These are phyloP conservation scores for Illadopsis cleaveri DNA, from an alignment of 2,113 vertebrate genomes.

Conservation along the genomic window DNA sequence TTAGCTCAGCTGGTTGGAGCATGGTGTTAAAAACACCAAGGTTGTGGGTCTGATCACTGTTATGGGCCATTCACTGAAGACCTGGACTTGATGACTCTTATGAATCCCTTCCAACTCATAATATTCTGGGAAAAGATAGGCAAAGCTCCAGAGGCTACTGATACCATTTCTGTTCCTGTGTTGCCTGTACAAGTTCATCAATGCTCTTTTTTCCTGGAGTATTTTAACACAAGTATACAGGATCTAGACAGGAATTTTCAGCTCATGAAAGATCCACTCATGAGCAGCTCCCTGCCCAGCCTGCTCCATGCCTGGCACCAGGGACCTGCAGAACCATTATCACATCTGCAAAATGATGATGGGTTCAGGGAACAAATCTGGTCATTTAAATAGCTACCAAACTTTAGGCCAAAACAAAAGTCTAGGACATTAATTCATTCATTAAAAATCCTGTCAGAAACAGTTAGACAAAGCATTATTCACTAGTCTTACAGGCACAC, in stretches of 20 bases:
- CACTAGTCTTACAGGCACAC: not conserved
- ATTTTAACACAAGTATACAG: not conserved
- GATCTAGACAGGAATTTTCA: not conserved
- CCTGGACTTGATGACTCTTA: not conserved
- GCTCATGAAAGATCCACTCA: not conserved
- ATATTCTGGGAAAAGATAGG: not conserved
- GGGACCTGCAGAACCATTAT: not conserved
- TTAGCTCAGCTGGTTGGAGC: not conserved
- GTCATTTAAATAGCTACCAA: not conserved
- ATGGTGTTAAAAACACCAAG: not conserved
- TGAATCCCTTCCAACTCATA: not conserved
- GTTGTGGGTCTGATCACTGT: not conserved
- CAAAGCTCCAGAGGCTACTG: not conserved
- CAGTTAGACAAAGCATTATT: slow-evolving; percentile 15
- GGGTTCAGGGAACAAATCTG: not conserved
- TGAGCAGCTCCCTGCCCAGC: not conserved
- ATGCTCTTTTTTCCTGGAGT: not conserved
- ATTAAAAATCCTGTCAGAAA: slow-evolving; percentile 37
- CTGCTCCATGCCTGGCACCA: not conserved
- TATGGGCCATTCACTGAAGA: not conserved
- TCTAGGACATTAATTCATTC: not conserved
- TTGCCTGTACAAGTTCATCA: not conserved
- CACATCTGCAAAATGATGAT: not conserved
- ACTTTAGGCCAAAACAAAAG: not conserved
- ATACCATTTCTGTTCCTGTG: not conserved